Evolutionary conservation across 2,888 invertebrate genomes (phyloP), one percentile per base, ranked within the genome.

Genomic region (Dolichomitus sp.): DNA sequence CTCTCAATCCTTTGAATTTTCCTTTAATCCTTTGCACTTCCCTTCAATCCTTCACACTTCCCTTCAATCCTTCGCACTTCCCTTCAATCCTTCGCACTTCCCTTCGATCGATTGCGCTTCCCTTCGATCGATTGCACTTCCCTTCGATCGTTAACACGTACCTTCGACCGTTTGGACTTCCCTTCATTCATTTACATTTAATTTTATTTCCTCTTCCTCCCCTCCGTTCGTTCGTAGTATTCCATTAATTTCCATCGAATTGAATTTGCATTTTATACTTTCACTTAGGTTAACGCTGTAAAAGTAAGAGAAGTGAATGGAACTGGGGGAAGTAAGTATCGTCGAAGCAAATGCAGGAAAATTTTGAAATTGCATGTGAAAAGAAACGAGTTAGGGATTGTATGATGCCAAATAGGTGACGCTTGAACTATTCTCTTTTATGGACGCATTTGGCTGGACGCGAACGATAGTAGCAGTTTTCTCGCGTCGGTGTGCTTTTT

Each of bases 311-410:
- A 45, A 48, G 66, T 14, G n/a, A 5, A n/a, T 7, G n/a, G 33
- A 23, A 17, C 11, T 1, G 14, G 14, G 19, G 40, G 30, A 70
- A 63, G 63, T 65, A 42, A 68, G 74, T 74, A 37, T 69, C 69
- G 69, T 69, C 50, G 40, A 4, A 30, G 23, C 23, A 23, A 42
- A 42, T 14, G 17, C 50, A 54, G 59, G 45, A 61, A 74, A 66
- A 66, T 83, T 83, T 75, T 72, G 42, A 75, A 83, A 83, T 66
- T 72, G 75, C 52, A 12, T 33, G 72, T 66, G 72, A 72, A 83
- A 82, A 73, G 68, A 42, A 79, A 57, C 70, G 74, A 74, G 59
- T 82, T 17, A 54, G 42, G 66, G 48, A 76, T 69, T 77, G 66
- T 61, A 63, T 59, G 54, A 54, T 72, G 80, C 80, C 83, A 73